Conservation (phyloP, 2,113 vertebrate genomes). For the Tachycineta bicolor region DNA sequence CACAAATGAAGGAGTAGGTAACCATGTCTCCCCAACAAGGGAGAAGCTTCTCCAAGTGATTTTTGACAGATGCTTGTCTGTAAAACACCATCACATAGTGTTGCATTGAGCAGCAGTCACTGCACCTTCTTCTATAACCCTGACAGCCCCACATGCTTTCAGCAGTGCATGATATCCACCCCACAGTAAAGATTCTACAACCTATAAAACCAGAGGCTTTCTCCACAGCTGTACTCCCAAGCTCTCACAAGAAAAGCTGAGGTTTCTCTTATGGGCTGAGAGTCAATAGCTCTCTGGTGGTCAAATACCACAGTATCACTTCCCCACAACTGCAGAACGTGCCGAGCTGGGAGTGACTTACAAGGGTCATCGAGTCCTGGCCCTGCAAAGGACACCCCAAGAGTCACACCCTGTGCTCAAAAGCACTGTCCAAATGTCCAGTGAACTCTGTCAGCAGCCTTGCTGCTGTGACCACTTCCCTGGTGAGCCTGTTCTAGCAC, state of each 20-base stretch:
- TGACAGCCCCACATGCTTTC: rapidly evolving
- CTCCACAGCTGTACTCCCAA: not conserved
- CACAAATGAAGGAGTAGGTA: rapidly evolving
- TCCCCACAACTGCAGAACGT: not conserved
- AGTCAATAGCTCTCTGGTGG: rapidly evolving
- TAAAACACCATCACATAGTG: rapidly evolving
- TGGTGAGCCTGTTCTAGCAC: not conserved
- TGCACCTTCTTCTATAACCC: not conserved
- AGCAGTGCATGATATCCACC: rapidly evolving
- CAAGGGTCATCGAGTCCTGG: rapidly evolving
- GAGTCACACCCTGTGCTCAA: rapidly evolving
- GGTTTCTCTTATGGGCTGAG: rapidly evolving
- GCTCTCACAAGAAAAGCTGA: rapidly evolving
- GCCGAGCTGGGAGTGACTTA: not conserved
- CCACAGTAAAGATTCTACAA: rapidly evolving
- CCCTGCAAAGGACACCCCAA: not conserved
- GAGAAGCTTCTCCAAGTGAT: not conserved
- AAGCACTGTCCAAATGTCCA: rapidly evolving
- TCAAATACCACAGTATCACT: rapidly evolving
- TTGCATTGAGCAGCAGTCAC: rapidly evolving
- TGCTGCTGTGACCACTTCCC: too few species aligned
- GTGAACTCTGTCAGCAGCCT: not conserved
- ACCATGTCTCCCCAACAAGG: rapidly evolving
- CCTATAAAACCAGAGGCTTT: rapidly evolving
- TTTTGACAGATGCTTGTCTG: not conserved